Evolutionary conservation across 2,113 vertebrate species (phyloP).

Genomic region (Eubucco bourcierii): DNA sequence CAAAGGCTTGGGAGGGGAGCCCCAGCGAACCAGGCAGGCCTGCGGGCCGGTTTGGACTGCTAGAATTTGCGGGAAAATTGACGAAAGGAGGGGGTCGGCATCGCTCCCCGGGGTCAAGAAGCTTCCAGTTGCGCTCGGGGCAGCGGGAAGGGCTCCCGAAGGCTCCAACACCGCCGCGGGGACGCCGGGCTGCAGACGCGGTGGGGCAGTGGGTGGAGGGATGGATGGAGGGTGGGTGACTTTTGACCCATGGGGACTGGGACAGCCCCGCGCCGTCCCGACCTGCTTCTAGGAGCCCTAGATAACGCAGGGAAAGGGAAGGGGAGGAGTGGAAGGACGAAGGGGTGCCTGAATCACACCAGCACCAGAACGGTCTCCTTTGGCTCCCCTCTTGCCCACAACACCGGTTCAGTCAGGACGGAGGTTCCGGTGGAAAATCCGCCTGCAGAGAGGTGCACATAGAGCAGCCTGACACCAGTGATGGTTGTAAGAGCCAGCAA

Average conservation of each 20-base stretch:
- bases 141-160: background rate
- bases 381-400: background rate
- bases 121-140: background rate
- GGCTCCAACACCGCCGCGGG: rapidly evolving
- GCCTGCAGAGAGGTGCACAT: background rate
- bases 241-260: background rate
- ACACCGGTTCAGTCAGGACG: rapidly evolving
- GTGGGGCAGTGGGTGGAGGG: background rate
- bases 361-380: constrained; percentile 67
- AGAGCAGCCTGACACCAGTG: rapidly evolving
- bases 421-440: background rate
- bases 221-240: background rate
- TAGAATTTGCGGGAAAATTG: background rate
- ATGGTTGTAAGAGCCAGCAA: background rate
- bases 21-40: background rate
- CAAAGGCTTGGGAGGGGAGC: background rate
- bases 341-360: constrained; percentile 81
- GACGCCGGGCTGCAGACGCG: background rate
- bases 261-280: constrained; percentile 81
- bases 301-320: constrained; percentile 25
- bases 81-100: too few relatives aligned
- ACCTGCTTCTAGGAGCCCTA: constrained; percentile 81
- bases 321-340: constrained; percentile 54
- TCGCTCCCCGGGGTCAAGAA: background rate
- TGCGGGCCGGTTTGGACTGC: background rate